A percentile compares a stretch with the other conserved stretches of the same genome.
Evolutionary conservation across 2,888 invertebrate species (phyloP).

Genomic region (Pharmacophagus antenor): DNA sequence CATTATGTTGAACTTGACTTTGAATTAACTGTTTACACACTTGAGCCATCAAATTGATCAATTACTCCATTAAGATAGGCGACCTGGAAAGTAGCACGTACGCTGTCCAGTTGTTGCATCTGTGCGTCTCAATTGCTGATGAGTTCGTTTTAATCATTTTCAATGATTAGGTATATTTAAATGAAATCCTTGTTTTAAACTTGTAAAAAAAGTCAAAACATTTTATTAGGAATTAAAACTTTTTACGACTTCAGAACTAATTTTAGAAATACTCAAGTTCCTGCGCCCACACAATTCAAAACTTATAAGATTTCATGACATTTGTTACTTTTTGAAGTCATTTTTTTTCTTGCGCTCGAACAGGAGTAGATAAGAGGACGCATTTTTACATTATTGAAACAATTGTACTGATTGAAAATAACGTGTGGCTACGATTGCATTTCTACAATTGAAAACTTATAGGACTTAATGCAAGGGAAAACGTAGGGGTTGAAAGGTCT

Average conservation of each 20-base stretch:
- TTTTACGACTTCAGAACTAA: too few relatives aligned
- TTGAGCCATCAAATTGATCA: constrained; percentile 22
- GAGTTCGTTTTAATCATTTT: constrained; percentile 1
- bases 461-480: neutral
- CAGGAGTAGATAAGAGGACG: neutral
- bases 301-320: neutral
- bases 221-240: too few relatives aligned
- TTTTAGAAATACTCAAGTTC: neutral
- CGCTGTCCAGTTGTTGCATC: constrained; percentile 1
- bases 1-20: constrained; percentile 17
- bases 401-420: neutral
- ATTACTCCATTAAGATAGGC: constrained; percentile 27
- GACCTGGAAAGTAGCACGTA: constrained; percentile 10
- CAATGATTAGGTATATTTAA: neutral
- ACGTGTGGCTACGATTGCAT: neutral
- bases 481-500: neutral
- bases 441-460: neutral
- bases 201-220: too few relatives aligned
- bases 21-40: constrained; percentile 23
- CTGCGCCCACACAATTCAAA: neutral
- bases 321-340: neutral
- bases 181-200: neutral
- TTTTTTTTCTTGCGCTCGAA: neutral
- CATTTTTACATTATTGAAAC: neutral
- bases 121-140: constrained; percentile 5